Evolutionary conservation across 1,140 invertebrate genomes (phyloP), one percentile per base, ranked within the genome.

Genomic region (Charaxes varanes): DNA sequence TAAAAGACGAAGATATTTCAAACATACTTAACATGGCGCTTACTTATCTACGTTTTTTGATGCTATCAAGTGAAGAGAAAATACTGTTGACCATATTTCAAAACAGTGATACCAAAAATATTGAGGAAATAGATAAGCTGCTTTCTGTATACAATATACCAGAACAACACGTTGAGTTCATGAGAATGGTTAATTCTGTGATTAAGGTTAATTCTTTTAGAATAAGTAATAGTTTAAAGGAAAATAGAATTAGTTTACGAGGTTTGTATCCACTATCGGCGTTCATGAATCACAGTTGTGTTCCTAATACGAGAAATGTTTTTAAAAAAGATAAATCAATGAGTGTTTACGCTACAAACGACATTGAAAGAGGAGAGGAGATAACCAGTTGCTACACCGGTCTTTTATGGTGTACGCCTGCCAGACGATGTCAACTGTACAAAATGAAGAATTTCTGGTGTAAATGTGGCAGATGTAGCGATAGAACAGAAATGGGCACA

Each of bases 131-230:
- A 6, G 83, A 88, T 40, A 69, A 62, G 16, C 82, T 86, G 53
- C 83, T 87, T 18, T 44, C 74, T 22, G 67, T 28, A 81, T 86
- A 71, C 84, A 86, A 13, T 34, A 78, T 61, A 64, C 72, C 78
- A 4, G 53, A 84, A 2, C 64, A 86, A 7, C 89, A 92, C 12
- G 73, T 88, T 42, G 54, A 86, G 8, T 84, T 89, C 36, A 88
- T 93, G 61, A 81, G 65, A 18, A 57, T 53, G 10, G 83, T 87
- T 0, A 87, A 89, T 61, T 85, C 85, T 23, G 85, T 88, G 15
- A 79, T 93, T 52, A 90, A 92, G 64, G 88, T 90, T 6, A 93
- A 92, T 51, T 88, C 90, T 0, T 93, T 92, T 47, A 91, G 93
- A 77, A 88, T 90, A 8, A 56, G 84, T 6, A 43, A 50, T 2